phyloP scores from a whole-genome alignment of 1,140 invertebrate species.

The Papilio xuthus region DNA sequence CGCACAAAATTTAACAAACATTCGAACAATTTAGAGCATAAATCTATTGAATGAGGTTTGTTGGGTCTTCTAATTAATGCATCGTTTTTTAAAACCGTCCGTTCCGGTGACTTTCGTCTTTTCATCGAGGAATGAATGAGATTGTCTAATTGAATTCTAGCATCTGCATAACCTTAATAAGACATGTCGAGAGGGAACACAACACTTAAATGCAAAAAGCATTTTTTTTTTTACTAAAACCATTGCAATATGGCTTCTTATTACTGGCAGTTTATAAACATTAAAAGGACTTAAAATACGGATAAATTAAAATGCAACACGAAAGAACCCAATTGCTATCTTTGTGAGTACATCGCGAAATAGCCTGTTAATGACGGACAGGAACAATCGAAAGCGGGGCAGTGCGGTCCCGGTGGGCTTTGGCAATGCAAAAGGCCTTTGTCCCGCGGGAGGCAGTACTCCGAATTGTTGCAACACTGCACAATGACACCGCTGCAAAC shows the following conservation, averaged over 20 bases:
- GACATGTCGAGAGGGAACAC: background rate
- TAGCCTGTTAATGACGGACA: constrained; percentile 31
- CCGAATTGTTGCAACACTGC: constrained; percentile 16
- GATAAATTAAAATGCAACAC: constrained; percentile 18
- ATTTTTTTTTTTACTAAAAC: constrained; percentile 21
- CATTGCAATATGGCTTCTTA: background rate
- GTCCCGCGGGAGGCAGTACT: constrained; percentile 29
- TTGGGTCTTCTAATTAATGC: constrained; percentile 8
- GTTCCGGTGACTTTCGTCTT: background rate
- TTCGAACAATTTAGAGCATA: constrained; percentile 19
- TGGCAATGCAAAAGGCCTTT: constrained; percentile 36
- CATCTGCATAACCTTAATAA: constrained; percentile 2
- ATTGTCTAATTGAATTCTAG: constrained; percentile 16
- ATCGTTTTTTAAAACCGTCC: constrained; percentile 8
- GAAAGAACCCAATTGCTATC: background rate
- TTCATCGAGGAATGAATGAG: constrained; percentile 5
- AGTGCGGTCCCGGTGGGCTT: constrained; percentile 22
- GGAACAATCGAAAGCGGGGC: constrained; percentile 23
- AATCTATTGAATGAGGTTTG: constrained; percentile 18
- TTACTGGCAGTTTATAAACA: background rate
- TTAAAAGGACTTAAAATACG: constrained; percentile 5
- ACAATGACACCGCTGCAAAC: constrained; percentile 29
- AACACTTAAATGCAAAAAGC: background rate
- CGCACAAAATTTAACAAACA: constrained; percentile 5
- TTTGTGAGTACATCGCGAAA: constrained; percentile 27